phyloP scores from a whole-genome alignment of 2,113 vertebrate genomes.

The Glaucomys volans region DNA sequence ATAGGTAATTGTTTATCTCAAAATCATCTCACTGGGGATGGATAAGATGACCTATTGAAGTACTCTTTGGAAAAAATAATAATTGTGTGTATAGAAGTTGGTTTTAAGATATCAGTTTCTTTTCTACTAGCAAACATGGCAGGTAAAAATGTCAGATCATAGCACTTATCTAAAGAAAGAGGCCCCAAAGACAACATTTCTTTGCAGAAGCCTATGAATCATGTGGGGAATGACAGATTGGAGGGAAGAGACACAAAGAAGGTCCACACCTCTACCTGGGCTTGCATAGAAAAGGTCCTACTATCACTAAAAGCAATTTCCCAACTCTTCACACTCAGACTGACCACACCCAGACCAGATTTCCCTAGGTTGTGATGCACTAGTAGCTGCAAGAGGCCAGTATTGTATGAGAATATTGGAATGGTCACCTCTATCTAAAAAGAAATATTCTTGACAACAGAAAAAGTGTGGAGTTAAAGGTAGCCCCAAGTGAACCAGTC shows the following conservation, averaged over 20 bases:
- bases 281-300: neutral
- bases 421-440: slow-evolving; percentile 27
- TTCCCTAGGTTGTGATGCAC: neutral
- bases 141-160: slow-evolving; percentile 30
- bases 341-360: neutral
- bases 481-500: neutral
- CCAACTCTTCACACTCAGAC: neutral
- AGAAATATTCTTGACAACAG: slow-evolving; percentile 32
- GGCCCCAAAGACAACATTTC: neutral
- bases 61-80: slow-evolving; percentile 36
- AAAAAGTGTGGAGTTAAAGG: slow-evolving; percentile 38
- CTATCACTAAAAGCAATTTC: neutral
- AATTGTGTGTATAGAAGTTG: neutral
- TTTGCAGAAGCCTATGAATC: neutral
- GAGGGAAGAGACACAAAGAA: neutral
- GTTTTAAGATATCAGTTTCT: slow-evolving; percentile 27
- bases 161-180: slow-evolving; percentile 28
- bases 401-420: slow-evolving; percentile 11
- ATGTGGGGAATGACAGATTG: neutral
- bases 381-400: neutral
- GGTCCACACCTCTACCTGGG: neutral
- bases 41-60: slow-evolving; percentile 27
- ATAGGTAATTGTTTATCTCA: slow-evolving; percentile 53
- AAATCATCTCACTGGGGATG: slow-evolving; percentile 40
- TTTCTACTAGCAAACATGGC: slow-evolving; percentile 15